Evolutionary conservation across 2,113 vertebrate species (phyloP).

Genomic region (Saguinus imperator): DNA sequence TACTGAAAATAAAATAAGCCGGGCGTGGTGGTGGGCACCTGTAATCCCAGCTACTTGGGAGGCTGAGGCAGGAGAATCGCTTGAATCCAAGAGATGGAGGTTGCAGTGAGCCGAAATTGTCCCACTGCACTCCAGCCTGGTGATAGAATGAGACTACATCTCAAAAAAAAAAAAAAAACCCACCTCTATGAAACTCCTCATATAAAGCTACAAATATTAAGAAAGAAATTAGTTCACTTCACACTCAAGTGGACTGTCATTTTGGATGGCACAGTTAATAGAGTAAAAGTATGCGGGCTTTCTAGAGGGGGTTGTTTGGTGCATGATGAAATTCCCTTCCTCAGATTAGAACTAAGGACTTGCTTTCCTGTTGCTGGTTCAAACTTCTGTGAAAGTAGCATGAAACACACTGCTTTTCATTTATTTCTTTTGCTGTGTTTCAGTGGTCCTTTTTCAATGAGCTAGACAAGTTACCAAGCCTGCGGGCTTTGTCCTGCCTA

Average conservation of each 20-base stretch:
- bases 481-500: constrained; percentile 86
- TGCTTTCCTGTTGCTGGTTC: neutral
- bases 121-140: no score
- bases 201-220: neutral
- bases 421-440: neutral
- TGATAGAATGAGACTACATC: no score
- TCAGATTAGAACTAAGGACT: neutral
- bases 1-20: no score
- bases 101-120: no score
- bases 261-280: neutral
- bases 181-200: neutral
- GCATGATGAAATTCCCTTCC: neutral
- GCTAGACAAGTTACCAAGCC: constrained; percentile 88
- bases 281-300: neutral
- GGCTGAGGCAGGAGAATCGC: no score
- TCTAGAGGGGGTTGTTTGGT: accelerated
- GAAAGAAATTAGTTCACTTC: neutral
- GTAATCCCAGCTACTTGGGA: no score
- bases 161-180: neutral
- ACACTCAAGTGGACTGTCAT: neutral
- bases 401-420: neutral
- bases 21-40: no score
- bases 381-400: neutral
- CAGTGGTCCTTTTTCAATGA: constrained; percentile 95
- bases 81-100: no score